Conservation (phyloP, 2,888 invertebrate species). For the Chrysolina haemoptera region DNA sequence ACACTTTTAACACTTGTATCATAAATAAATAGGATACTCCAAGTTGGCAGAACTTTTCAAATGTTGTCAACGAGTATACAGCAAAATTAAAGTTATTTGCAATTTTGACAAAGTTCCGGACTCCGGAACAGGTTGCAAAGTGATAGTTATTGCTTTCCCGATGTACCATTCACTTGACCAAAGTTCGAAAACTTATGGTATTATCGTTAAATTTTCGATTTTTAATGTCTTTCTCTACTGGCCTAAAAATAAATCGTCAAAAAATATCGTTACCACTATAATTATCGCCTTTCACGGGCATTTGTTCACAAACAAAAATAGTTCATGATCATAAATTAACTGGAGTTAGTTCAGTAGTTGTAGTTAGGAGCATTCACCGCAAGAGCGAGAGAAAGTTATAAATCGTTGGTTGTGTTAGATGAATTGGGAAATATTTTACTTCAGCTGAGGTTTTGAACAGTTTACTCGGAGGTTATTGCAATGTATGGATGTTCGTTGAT, state of each 20-base stretch:
- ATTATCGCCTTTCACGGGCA: conserved; percentile 26
- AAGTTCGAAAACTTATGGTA: too few relatives aligned
- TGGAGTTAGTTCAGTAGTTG: conserved; percentile 12
- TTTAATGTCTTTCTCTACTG: too few relatives aligned
- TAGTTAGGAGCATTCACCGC: conserved; percentile 28
- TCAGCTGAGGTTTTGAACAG: background rate
- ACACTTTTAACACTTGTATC: too few relatives aligned
- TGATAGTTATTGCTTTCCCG: too few relatives aligned
- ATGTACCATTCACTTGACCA: too few relatives aligned
- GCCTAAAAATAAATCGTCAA: background rate
- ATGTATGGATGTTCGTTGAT: background rate
- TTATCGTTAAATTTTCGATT: too few relatives aligned
- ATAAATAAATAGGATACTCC: too few relatives aligned
- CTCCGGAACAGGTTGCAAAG: too few relatives aligned
- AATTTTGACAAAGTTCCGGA: too few relatives aligned
- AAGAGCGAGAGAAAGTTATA: conserved; percentile 19
- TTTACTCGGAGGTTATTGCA: conserved; percentile 3
- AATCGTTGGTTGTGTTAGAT: conserved; percentile 20
- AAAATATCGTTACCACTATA: conserved; percentile 18
- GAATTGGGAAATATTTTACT: conserved; percentile 11
- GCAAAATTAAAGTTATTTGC: too few relatives aligned
- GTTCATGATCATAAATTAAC: conserved; percentile 17
- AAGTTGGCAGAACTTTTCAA: too few relatives aligned
- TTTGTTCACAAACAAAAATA: conserved; percentile 22
- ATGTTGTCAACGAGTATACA: too few relatives aligned